Evolutionary conservation across 2,888 invertebrate species (phyloP).

Genomic region (Cecidostiba fungosa): DNA sequence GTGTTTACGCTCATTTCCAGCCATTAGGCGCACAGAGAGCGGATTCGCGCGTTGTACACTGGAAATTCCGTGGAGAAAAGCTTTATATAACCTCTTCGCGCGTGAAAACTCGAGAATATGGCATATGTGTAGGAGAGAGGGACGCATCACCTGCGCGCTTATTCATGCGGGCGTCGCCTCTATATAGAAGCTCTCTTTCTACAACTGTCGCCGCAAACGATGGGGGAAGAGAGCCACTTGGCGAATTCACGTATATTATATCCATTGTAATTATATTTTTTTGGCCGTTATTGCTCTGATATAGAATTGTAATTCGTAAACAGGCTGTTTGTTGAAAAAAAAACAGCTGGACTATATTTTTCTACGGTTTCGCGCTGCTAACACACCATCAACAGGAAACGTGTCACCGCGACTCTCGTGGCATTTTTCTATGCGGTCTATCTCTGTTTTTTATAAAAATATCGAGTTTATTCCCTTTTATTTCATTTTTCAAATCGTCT

Average conservation of each 20-base stretch:
- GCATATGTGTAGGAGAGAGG: not conserved
- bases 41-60: not conserved
- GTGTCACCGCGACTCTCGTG: not conserved
- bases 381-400: not conserved
- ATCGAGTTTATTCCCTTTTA: not conserved
- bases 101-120: not conserved
- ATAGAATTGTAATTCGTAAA: not conserved
- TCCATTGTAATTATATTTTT: too few species aligned
- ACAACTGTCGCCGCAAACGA: not conserved
- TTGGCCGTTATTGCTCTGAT: not conserved
- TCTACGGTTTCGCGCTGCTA: not conserved
- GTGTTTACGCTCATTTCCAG: slow-evolving; percentile 23
- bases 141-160: slow-evolving; percentile 3
- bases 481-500: not conserved
- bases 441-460: not conserved
- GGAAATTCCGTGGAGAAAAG: slow-evolving; percentile 20
- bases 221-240: slow-evolving; percentile 12
- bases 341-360: not conserved
- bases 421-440: not conserved
- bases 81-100: not conserved
- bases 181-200: not conserved
- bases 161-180: slow-evolving; percentile 15
- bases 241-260: not conserved
- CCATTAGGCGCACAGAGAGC: slow-evolving; percentile 8
- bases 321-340: not conserved